Evolutionary conservation across 2,888 invertebrate genomes (phyloP), one percentile per base, ranked within the genome.

Genomic region (Drosophila conformis): DNA sequence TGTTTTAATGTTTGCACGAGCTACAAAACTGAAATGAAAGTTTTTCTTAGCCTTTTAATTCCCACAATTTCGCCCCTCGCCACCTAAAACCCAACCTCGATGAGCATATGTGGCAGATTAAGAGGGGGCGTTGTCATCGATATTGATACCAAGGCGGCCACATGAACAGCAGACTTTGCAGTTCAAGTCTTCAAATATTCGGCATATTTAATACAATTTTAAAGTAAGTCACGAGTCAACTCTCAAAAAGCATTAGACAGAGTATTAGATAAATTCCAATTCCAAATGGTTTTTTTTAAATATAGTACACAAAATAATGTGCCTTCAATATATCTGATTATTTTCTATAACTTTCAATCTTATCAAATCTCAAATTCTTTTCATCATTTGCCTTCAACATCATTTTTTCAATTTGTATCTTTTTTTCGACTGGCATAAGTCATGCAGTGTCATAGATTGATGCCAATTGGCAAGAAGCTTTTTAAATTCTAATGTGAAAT

Each of bases 1-100:
- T 35, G 73, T 80, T 87, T 88, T 83, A 87, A 86, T 83, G 79
- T 76, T 66, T 75, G 69, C 69, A 15, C 49, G 48, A 57, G 64
- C 65, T 65, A 73, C 76, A 69, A 78, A 76, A 65, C 71, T 64
- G 40, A 51, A 76, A 80, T 51, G 52, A 53, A 75, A 76, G 57
- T 76, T 72, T 68, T 21, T 51, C 76, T 58, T 72, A 53, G 67
- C 63, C 51, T 77, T 77, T 77, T 67, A 54, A 76, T 67, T 61
- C 56, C 4, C 31, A 31, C 36, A 56, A 8, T 56, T 38, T 8
- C 7, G 46, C 27, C 25, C 38, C 33, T 4, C n/a, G 15, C 7
- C 15, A 21, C 13, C 13, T 10, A 10, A 18, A n/a, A 51, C 13
- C 8, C 15, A 25, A 35, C 35, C 33, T 25, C 21, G 33, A 35